phyloP scores from a whole-genome alignment of 2,113 vertebrate genomes.

The Neolamprologus kungweensis region DNA sequence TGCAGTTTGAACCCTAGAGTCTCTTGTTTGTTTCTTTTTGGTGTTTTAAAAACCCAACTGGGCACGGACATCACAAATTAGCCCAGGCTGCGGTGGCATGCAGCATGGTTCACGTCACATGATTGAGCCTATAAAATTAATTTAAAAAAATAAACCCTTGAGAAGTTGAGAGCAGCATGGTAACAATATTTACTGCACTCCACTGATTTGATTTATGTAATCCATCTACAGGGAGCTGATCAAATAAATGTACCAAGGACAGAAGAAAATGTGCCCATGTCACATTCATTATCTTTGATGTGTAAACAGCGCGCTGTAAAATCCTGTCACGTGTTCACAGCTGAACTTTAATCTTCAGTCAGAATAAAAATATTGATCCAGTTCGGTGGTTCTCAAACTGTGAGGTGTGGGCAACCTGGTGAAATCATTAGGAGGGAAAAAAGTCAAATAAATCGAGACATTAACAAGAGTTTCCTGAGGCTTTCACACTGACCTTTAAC shows the following conservation, averaged over 20 bases:
- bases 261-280: neutral
- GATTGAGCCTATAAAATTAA: neutral
- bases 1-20: neutral
- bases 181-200: neutral
- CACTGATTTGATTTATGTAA: neutral
- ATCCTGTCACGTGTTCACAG: neutral
- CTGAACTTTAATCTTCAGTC: neutral
- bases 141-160: neutral
- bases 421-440: neutral
- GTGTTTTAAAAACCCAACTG: neutral
- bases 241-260: neutral
- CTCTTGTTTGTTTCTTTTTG: neutral
- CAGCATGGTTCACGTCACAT: neutral
- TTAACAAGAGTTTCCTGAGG: neutral
- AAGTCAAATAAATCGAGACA: neutral
- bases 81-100: neutral
- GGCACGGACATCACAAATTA: neutral
- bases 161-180: neutral
- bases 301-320: neutral
- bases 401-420: neutral
- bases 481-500: neutral
- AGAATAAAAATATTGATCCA: neutral
- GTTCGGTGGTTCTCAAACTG: fast-evolving
- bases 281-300: neutral
- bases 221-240: neutral